Conservation (phyloP, 2,888 invertebrate species). For the Metacarcinus magister region DNA sequence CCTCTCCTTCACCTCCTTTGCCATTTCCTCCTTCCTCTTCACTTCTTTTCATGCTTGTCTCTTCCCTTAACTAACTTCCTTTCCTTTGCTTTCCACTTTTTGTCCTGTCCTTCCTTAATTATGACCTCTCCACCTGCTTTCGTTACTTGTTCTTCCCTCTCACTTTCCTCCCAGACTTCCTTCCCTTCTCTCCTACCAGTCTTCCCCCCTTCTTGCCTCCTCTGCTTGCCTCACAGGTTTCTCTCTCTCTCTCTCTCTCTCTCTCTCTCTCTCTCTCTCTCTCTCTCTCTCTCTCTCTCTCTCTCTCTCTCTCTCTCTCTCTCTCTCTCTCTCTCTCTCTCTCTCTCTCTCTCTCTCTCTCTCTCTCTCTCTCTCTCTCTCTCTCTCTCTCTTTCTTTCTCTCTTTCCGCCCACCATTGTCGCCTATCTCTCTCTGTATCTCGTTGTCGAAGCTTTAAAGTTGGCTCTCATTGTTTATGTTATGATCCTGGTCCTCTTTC, state of each 20-base stretch:
- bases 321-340: background rate
- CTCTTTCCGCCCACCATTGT: background rate
- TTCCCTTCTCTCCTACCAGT: background rate
- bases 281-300: background rate
- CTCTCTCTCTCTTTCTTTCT: conserved; percentile 20
- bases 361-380: conserved; percentile 13
- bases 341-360: conserved; percentile 26
- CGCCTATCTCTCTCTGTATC: background rate
- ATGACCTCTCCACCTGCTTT: background rate
- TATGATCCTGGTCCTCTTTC: background rate
- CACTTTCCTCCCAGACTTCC: background rate
- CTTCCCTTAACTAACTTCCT: background rate
- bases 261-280: background rate
- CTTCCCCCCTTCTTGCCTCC: background rate
- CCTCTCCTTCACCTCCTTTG: conserved; percentile 9
- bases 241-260: background rate
- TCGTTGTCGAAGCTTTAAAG: background rate
- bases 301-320: background rate
- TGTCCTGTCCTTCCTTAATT: background rate
- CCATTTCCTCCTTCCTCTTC: background rate
- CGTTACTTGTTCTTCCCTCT: background rate
- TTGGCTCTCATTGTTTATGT: background rate
- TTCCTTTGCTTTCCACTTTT: background rate
- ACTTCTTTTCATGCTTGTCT: background rate
- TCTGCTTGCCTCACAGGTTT: background rate